These are phyloP conservation scores for Drosophila quadrilineata DNA, from an alignment of 1,140 invertebrate species.

Conservation along the genomic window DNA sequence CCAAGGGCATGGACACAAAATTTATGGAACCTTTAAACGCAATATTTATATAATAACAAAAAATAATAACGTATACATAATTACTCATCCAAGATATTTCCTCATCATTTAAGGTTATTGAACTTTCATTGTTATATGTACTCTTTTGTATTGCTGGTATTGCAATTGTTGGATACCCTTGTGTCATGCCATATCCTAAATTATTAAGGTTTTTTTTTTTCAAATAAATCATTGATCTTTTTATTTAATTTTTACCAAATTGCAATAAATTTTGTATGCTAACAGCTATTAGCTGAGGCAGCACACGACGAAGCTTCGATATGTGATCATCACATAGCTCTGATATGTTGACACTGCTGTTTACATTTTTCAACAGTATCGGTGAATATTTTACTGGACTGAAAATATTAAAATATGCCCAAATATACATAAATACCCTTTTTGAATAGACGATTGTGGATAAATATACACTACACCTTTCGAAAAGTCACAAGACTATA, in stretches of 20 bases:
- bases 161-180: conserved; percentile 88
- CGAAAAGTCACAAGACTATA: too few species aligned
- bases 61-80: not conserved
- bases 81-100: conserved; percentile 24
- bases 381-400: not conserved
- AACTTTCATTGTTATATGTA: conserved; percentile 64
- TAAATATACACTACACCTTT: too few species aligned
- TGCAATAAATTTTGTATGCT: conserved; percentile 9
- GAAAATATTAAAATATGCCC: too few species aligned
- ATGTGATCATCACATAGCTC: not conserved
- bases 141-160: conserved; percentile 85
- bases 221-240: not conserved
- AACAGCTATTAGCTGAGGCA: conserved; percentile 1
- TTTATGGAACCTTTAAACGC: conserved; percentile 90
- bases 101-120: conserved; percentile 1
- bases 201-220: not conserved
- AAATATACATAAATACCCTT: too few species aligned
- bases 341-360: not conserved
- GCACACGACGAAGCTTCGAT: not conserved
- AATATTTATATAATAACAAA: not conserved
- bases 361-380: not conserved
- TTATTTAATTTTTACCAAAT: conserved; percentile 1
- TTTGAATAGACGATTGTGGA: too few species aligned
- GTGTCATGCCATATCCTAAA: conserved; percentile 86
- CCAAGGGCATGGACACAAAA: conserved; percentile 87